Evolutionary conservation across 2,113 vertebrate species (phyloP).

Genomic region (Glaucomys volans): DNA sequence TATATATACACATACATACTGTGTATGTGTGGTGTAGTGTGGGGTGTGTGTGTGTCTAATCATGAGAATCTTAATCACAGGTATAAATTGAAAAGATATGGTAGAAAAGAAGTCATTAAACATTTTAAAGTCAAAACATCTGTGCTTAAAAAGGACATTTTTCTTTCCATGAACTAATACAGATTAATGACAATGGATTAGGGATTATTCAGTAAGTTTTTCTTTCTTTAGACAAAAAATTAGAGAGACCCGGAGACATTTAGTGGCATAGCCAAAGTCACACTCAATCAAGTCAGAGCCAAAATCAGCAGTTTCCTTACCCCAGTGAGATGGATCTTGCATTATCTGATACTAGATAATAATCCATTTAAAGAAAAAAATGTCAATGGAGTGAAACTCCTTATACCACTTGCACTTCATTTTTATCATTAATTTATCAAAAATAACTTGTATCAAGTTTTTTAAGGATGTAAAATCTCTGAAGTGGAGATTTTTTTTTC

Average conservation of each 20-base stretch:
- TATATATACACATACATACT: not conserved
- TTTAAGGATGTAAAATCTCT: not conserved
- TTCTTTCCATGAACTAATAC: not conserved
- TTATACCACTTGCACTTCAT: not conserved
- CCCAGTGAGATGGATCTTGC: not conserved
- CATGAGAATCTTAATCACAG: not conserved
- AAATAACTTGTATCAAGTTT: conserved; percentile 3
- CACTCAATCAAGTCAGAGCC: not conserved
- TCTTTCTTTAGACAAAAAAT: not conserved
- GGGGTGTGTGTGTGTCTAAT: too few species aligned
- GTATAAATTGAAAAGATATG: not conserved
- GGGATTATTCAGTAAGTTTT: not conserved
- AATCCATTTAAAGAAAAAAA: not conserved
- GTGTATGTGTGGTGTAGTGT: not conserved
- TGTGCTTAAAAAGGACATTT: not conserved
- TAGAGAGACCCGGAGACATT: not conserved
- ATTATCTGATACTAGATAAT: not conserved
- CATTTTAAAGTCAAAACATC: not conserved
- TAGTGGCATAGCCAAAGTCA: not conserved
- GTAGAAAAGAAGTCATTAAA: not conserved
- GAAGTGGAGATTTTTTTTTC: not conserved
- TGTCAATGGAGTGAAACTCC: not conserved
- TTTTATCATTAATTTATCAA: not conserved
- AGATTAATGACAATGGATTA: not conserved
- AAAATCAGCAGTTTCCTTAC: not conserved